These are phyloP conservation scores for Oreonectes daqikongensis DNA, from an alignment of 2,797 vertebrate species.

Conservation along the genomic window DNA sequence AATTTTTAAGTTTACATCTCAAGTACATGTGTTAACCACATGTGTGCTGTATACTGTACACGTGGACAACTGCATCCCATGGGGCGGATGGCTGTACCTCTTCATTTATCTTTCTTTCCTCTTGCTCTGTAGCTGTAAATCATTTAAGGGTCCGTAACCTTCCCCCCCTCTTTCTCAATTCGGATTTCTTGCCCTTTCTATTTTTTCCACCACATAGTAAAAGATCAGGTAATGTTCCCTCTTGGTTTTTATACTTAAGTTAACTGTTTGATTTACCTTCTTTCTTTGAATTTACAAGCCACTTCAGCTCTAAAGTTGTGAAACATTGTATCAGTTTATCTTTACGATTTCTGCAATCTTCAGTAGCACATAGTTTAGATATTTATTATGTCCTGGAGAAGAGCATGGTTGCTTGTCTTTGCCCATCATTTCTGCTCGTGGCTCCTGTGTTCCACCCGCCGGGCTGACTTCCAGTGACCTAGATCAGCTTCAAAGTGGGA, in stretches of 20 bases:
- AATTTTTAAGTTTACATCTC: not conserved
- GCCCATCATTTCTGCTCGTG: constrained; percentile 23
- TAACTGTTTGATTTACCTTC: not conserved
- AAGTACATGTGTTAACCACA: constrained; percentile 33
- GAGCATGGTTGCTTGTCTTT: not conserved
- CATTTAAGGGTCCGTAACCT: constrained; percentile 15
- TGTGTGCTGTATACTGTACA: constrained; percentile 21
- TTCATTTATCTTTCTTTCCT: not conserved
- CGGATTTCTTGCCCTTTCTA: not conserved
- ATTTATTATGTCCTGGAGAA: constrained; percentile 11
- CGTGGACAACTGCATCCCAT: constrained; percentile 4
- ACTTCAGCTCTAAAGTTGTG: not conserved
- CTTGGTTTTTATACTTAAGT: not conserved
- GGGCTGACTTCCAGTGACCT: constrained; percentile 34
- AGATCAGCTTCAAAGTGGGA: not conserved
- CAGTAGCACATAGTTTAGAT: constrained; percentile 17
- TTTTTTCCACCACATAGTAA: constrained; percentile 6
- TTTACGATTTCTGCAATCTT: constrained; percentile 1
- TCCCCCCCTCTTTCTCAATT: not conserved
- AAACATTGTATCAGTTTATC: not conserved
- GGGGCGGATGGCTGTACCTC: not conserved
- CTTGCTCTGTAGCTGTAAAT: constrained; percentile 4
- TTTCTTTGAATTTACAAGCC: constrained; percentile 15
- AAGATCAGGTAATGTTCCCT: not conserved
- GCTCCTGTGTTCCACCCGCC: constrained; percentile 9